Conservation (phyloP, 2,797 vertebrate genomes). For the Chelon auratus region DNA sequence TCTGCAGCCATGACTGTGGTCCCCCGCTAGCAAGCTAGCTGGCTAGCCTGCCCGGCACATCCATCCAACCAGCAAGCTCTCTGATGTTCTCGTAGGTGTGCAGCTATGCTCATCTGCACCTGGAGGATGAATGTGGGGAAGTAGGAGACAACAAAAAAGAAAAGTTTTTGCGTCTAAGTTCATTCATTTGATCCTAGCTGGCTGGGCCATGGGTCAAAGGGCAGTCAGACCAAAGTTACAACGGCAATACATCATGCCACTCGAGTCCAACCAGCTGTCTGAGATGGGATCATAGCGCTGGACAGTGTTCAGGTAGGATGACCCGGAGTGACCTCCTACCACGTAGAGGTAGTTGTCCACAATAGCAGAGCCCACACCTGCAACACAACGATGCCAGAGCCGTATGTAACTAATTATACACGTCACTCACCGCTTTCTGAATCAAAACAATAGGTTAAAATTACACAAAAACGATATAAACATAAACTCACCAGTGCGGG, state of each 20-base stretch:
- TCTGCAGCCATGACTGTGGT: constrained; percentile 54
- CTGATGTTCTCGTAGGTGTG: constrained; percentile 53
- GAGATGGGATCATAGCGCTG: constrained; percentile 97
- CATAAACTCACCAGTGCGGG: constrained; percentile 91
- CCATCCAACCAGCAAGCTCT: constrained; percentile 52
- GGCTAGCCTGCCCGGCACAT: constrained; percentile 54
- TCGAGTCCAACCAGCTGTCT: constrained; percentile 96
- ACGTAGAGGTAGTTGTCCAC: constrained; percentile 98
- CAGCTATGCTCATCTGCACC: constrained; percentile 63
- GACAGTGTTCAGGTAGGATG: constrained; percentile 96
- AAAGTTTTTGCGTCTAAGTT: constrained; percentile 70
- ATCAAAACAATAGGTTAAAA: not conserved
- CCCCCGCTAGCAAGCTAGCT: constrained; percentile 51
- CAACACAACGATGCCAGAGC: not conserved
- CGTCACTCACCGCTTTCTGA: not conserved
- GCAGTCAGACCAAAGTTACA: constrained; percentile 98
- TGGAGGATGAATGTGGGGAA: constrained; percentile 73
- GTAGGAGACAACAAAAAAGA: constrained; percentile 72
- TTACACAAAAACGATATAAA: not conserved
- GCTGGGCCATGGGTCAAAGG: constrained; percentile 87
- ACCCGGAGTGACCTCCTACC: constrained; percentile 97
- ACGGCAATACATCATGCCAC: constrained; percentile 96
- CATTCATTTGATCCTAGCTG: constrained; percentile 74
- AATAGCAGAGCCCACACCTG: constrained; percentile 96
- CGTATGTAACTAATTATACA: not conserved